Conservation (phyloP, 37 sponge, comb jelly and placozoan species). For the Halichondria panicea region DNA sequence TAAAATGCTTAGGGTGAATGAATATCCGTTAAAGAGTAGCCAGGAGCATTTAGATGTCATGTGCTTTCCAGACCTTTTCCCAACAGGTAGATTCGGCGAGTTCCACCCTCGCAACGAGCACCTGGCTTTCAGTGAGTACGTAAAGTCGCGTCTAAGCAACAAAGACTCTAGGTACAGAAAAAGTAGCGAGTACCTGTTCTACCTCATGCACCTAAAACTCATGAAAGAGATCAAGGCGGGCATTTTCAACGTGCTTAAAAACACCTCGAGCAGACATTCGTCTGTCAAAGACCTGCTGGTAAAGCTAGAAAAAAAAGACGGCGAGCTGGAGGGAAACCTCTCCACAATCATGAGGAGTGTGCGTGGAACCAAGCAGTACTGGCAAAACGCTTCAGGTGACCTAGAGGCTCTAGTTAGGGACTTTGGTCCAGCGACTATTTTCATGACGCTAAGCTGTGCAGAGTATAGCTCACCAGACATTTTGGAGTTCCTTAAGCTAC, state of each 20-base stretch:
- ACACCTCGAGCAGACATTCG: slow-evolving; percentile 5
- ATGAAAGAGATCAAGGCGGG: slow-evolving; percentile 37
- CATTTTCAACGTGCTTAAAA: slow-evolving; percentile 48
- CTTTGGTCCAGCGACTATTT: no score
- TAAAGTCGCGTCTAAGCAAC: slow-evolving; percentile 40
- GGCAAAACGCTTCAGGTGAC: no score
- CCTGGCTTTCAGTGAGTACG: slow-evolving; percentile 30
- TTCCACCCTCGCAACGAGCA: slow-evolving; percentile 29
- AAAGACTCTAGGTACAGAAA: slow-evolving; percentile 56
- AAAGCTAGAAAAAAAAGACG: no score
- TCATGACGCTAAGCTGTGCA: no score
- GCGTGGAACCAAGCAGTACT: no score
- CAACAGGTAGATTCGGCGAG: slow-evolving; percentile 47
- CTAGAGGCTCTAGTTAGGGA: no score
- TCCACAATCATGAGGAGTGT: no score
- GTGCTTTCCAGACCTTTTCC: slow-evolving; percentile 61
- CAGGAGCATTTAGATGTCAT: slow-evolving; percentile 44
- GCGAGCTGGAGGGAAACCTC: no score
- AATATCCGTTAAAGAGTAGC: slow-evolving; percentile 35
- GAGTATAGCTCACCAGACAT: no score
- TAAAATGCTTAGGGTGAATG: slow-evolving; percentile 31
- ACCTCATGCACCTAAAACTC: slow-evolving; percentile 35
- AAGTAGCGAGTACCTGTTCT: slow-evolving; percentile 48
- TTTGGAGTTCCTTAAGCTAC: no score
- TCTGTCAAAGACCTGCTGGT: no score